These are phyloP conservation scores for Drosophila melanosoma DNA, from an alignment of 2,888 invertebrate genomes.

Conservation along the genomic window DNA sequence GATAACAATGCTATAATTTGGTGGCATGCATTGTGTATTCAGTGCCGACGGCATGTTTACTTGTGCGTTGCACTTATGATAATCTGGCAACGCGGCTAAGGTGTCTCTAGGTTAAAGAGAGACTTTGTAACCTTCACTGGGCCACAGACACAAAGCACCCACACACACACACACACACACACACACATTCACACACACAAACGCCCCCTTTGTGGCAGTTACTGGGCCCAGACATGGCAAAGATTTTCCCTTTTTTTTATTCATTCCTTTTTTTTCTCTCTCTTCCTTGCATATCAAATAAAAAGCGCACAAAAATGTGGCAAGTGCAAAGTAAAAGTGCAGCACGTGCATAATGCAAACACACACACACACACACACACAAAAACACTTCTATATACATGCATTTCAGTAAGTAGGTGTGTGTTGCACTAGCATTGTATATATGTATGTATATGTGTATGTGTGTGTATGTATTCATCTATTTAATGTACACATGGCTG, in stretches of 20 bases:
- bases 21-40: neutral
- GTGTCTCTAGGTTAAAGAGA: conserved; percentile 54
- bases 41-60: conserved; percentile 35
- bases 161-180: conserved; percentile 10
- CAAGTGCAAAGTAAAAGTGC: conserved; percentile 77
- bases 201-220: conserved; percentile 38
- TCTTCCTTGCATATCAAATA: conserved; percentile 47
- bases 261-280: conserved; percentile 14
- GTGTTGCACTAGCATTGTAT: too few relatives aligned
- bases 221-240: conserved; percentile 43
- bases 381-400: neutral
- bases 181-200: neutral
- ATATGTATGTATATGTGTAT: neutral
- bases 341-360: conserved; percentile 52
- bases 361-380: conserved; percentile 24
- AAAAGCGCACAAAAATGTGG: conserved; percentile 56
- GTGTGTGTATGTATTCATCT: conserved; percentile 1
- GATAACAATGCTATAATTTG: conserved; percentile 10
- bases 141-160: conserved; percentile 44
- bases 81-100: conserved; percentile 33
- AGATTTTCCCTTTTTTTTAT: conserved; percentile 44
- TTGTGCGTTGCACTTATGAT: conserved; percentile 25
- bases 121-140: conserved; percentile 50
- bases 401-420: too few relatives aligned
- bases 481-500: neutral